phyloP scores from a whole-genome alignment of 2,797 vertebrate species.

The Oreochromis mossambicus region DNA sequence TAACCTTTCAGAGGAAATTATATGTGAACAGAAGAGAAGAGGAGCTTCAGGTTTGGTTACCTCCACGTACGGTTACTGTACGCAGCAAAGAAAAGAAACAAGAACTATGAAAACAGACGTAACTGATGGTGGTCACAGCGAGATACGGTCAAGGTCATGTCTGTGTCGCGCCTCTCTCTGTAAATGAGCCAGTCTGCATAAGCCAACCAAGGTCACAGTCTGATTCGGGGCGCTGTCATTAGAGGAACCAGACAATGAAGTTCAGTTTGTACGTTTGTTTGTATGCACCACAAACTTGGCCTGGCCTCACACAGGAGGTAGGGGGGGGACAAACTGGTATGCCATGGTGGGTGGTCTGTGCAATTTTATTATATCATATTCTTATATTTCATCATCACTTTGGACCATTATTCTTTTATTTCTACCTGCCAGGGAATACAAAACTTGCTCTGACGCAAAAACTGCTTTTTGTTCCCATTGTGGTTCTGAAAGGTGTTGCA shows the following conservation, averaged over 20 bases:
- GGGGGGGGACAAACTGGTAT: not conserved
- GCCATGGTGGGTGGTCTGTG: constrained; percentile 37
- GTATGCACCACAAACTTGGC: constrained; percentile 39
- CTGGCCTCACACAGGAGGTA: constrained; percentile 24
- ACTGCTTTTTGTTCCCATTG: not conserved
- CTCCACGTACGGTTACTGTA: not conserved
- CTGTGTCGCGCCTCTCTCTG: constrained; percentile 9
- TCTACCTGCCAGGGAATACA: not conserved
- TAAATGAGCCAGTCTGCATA: constrained; percentile 38
- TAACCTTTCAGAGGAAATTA: not conserved
- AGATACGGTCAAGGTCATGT: constrained; percentile 29
- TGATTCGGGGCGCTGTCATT: constrained; percentile 37
- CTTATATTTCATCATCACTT: constrained; percentile 4
- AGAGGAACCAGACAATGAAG: constrained; percentile 51
- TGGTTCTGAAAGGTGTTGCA: not conserved
- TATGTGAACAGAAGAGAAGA: not conserved
- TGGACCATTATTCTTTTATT: not conserved
- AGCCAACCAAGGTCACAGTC: constrained; percentile 12
- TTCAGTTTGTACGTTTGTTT: constrained; percentile 9
- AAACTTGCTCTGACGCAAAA: not conserved
- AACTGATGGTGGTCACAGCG: not conserved
- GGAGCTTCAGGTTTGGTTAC: not conserved
- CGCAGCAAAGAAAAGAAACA: not conserved
- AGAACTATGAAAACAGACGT: not conserved
- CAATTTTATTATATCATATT: not conserved